phyloP scores from a whole-genome alignment of 2,888 invertebrate species.

The Cryptocephalus primarius region DNA sequence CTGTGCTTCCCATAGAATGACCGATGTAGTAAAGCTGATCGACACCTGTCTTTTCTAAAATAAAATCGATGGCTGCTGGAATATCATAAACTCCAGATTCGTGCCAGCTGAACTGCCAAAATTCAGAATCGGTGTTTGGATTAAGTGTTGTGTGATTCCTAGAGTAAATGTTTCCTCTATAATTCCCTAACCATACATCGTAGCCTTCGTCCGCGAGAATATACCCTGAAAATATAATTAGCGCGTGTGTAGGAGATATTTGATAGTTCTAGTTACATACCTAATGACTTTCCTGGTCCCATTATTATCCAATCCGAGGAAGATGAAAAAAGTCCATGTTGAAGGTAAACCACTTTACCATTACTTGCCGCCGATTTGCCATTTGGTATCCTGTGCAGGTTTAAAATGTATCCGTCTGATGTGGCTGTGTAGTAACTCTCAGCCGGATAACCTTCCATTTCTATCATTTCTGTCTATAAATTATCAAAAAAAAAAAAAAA shows the following conservation, averaged over 20 bases:
- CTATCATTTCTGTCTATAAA: not conserved
- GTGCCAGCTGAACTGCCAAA: constrained; percentile 47
- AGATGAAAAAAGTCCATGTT: not conserved
- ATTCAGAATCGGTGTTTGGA: constrained; percentile 26
- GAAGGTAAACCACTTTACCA: not conserved
- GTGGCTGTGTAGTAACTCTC: not conserved
- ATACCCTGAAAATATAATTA: constrained; percentile 43
- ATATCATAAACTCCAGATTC: constrained; percentile 67
- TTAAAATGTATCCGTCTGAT: not conserved
- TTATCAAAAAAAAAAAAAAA: too few species aligned
- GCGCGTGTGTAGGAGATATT: too few species aligned
- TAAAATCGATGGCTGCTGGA: constrained; percentile 63
- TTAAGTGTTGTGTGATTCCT: constrained; percentile 36
- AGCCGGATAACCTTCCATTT: not conserved
- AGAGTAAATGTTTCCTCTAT: constrained; percentile 46
- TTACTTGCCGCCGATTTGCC: not conserved
- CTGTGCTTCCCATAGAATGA: constrained; percentile 67
- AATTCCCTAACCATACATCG: constrained; percentile 51
- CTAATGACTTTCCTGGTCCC: not conserved
- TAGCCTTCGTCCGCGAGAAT: constrained; percentile 37
- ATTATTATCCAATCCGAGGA: not conserved
- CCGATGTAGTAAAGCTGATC: constrained; percentile 62
- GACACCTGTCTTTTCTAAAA: constrained; percentile 45
- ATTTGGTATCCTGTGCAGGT: not conserved
- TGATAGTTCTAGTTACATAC: not conserved